Conservation (phyloP, 2,888 invertebrate species). For the Lepidocyrtinus sp. region DNA sequence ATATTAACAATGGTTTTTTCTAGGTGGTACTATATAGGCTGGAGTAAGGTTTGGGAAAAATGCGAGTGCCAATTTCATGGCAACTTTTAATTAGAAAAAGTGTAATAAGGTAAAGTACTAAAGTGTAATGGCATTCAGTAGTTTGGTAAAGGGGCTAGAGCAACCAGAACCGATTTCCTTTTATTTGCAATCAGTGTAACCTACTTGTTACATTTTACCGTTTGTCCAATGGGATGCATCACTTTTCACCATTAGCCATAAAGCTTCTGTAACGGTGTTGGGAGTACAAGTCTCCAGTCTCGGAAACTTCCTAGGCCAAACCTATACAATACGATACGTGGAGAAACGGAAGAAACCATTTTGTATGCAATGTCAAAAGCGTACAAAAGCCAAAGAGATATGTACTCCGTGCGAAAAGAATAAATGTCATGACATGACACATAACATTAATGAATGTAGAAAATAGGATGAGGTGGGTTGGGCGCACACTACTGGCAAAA, state of each 20-base stretch:
- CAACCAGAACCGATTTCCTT: background rate
- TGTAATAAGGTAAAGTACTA: background rate
- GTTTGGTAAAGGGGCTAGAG: background rate
- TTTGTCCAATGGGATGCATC: background rate
- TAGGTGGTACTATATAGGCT: too few species aligned
- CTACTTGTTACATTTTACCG: background rate
- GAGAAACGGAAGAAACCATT: background rate
- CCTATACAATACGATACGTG: background rate
- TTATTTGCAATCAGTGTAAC: background rate
- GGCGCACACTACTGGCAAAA: too few species aligned
- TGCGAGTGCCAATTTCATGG: background rate
- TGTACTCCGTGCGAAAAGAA: constrained; percentile 25
- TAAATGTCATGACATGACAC: constrained; percentile 26
- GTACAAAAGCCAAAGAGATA: constrained; percentile 7
- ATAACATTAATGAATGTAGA: constrained; percentile 25
- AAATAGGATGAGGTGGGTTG: background rate
- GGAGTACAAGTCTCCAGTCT: background rate
- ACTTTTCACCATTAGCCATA: background rate
- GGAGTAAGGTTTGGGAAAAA: background rate
- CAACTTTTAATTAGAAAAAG: constrained; percentile 39
- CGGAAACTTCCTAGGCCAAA: background rate
- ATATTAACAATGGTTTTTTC: background rate
- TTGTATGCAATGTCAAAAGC: constrained; percentile 23
- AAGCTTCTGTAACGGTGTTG: background rate
- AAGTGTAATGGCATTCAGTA: too few species aligned